These are phyloP conservation scores for Diloba caeruleocephala DNA, from an alignment of 2,888 invertebrate species.

Conservation along the genomic window DNA sequence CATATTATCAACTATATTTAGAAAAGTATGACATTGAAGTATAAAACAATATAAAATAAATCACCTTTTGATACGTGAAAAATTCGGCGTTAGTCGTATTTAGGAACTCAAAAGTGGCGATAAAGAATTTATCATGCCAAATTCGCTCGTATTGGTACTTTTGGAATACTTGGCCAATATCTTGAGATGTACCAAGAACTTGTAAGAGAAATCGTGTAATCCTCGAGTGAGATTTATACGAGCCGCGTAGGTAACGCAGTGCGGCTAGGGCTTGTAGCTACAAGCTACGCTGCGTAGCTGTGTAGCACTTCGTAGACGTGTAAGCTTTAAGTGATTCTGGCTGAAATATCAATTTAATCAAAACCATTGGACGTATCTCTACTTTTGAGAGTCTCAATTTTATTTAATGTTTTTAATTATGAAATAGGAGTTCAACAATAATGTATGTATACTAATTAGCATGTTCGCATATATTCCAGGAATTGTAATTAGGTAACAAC, in stretches of 20 bases:
- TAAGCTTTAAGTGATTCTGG: constrained; percentile 66
- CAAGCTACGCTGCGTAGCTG: constrained; percentile 57
- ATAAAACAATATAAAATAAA: no score
- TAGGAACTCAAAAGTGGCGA: constrained; percentile 53
- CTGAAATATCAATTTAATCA: constrained; percentile 63
- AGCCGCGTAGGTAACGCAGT: constrained; percentile 77
- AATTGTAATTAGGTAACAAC: constrained; percentile 23
- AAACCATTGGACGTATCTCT: constrained; percentile 51
- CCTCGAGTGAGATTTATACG: constrained; percentile 79
- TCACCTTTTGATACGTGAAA: constrained; percentile 7
- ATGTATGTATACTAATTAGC: constrained; percentile 17
- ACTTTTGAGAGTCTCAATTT: constrained; percentile 53
- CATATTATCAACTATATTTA: no score
- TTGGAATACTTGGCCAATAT: constrained; percentile 73
- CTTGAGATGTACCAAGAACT: constrained; percentile 75
- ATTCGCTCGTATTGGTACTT: constrained; percentile 68
- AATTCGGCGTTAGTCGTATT: constrained; percentile 42
- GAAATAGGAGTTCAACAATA: constrained; percentile 19
- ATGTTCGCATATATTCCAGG: not conserved
- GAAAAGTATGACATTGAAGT: not conserved
- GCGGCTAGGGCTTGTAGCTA: constrained; percentile 71
- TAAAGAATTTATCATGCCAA: constrained; percentile 65
- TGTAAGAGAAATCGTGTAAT: constrained; percentile 79
- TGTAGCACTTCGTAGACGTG: constrained; percentile 67
- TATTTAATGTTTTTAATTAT: constrained; percentile 31